Conservation (phyloP, 2,888 invertebrate species). For the Rhamnusium bicolor region DNA sequence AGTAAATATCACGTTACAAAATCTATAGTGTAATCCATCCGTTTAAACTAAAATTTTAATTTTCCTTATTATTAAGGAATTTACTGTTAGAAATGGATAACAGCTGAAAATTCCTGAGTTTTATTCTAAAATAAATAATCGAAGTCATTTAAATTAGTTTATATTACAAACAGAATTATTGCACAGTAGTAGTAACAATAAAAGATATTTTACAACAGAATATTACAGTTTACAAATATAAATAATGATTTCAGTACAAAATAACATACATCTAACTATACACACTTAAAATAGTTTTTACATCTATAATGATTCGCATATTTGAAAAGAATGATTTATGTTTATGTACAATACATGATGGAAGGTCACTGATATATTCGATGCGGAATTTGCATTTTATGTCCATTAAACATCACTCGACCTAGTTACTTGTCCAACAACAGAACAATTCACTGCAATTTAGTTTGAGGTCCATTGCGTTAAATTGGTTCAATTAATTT, state of each 20-base stretch:
- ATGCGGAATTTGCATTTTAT: conserved; percentile 9
- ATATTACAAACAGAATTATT: conserved; percentile 16
- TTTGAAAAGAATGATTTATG: conserved; percentile 40
- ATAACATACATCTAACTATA: conserved; percentile 41
- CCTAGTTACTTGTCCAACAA: conserved; percentile 15
- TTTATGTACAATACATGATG: conserved; percentile 46
- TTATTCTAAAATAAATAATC: no score
- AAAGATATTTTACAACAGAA: not conserved
- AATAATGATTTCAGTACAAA: conserved; percentile 49
- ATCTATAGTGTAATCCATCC: no score
- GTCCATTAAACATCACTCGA: conserved; percentile 23
- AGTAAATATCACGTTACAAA: no score
- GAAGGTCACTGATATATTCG: conserved; percentile 23
- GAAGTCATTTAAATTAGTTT: conserved; percentile 23
- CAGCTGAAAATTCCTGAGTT: no score
- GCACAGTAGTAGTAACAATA: conserved; percentile 26
- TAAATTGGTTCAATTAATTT: conserved; percentile 11
- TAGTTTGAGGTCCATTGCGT: conserved; percentile 15
- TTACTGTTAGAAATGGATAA: no score
- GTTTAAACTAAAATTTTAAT: no score
- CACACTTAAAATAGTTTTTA: conserved; percentile 25
- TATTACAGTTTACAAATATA: conserved; percentile 39
- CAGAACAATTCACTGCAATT: conserved; percentile 26
- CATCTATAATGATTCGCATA: conserved; percentile 25
- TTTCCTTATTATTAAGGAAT: no score